phyloP scores from a whole-genome alignment of 2,797 vertebrate genomes.

The Enteromius afrohamiltoni region DNA sequence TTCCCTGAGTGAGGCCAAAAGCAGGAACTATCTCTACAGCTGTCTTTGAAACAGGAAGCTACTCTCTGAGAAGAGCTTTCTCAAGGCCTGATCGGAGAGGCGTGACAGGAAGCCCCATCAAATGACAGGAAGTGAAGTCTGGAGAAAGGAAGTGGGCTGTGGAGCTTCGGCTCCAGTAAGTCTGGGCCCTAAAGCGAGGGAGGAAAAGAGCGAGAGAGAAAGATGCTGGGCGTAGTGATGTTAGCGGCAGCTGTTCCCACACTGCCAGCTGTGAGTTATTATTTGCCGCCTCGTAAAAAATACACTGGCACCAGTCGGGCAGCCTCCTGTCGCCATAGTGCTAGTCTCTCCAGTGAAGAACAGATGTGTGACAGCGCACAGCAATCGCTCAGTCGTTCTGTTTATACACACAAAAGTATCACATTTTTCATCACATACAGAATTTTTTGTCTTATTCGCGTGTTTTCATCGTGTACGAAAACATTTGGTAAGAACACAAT shows the following conservation, averaged over 20 bases:
- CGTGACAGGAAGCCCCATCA: constrained; percentile 81
- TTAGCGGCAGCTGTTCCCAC: constrained; percentile 79
- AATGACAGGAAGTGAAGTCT: constrained; percentile 81
- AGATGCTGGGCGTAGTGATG: constrained; percentile 72
- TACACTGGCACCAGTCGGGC: constrained; percentile 79
- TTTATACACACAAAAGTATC: neutral
- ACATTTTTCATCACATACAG: constrained; percentile 27
- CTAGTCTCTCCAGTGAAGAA: constrained; percentile 67
- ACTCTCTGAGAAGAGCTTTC: constrained; percentile 73
- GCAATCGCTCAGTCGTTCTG: constrained; percentile 64
- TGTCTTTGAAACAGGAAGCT: constrained; percentile 81
- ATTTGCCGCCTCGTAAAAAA: constrained; percentile 77
- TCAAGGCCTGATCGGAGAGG: constrained; percentile 75
- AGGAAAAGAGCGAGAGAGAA: constrained; percentile 63
- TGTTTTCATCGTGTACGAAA: neutral
- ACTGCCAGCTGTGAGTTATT: constrained; percentile 83
- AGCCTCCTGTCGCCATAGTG: constrained; percentile 76
- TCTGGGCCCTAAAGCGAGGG: constrained; percentile 77
- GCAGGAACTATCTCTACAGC: constrained; percentile 80
- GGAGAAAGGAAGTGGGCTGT: constrained; percentile 79
- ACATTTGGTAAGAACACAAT: constrained; percentile 26
- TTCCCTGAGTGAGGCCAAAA: constrained; percentile 77
- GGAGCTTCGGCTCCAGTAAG: constrained; percentile 81
- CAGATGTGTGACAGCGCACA: constrained; percentile 76
- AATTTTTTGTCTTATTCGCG: neutral